Evolutionary conservation across 2,888 invertebrate genomes (phyloP).

Genomic region (Papilio protenor): DNA sequence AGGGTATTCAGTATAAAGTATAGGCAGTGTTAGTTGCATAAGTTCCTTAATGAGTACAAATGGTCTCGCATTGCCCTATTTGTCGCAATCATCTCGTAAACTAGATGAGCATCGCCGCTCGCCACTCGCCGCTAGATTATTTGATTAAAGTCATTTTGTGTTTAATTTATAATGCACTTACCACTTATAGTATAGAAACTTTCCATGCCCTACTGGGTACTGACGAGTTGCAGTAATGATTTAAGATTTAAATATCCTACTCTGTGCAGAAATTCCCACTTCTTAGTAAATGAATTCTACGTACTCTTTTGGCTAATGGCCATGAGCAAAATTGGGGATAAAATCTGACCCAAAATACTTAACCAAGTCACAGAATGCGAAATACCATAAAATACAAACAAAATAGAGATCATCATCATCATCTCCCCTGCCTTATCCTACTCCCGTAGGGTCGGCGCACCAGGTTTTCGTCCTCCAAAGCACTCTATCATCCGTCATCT

Average conservation of each 20-base stretch:
- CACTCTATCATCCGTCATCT: no score
- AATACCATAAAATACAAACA: not conserved
- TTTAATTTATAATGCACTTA: conserved; percentile 6
- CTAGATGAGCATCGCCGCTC: conserved; percentile 25
- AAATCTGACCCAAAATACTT: not conserved
- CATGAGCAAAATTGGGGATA: not conserved
- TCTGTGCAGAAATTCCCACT: no score
- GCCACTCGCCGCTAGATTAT: conserved; percentile 23
- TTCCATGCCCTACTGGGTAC: not conserved
- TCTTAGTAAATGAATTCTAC: no score
- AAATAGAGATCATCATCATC: no score
- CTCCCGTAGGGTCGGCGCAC: no score
- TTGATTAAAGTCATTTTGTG: conserved; percentile 33
- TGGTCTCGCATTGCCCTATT: conserved; percentile 38
- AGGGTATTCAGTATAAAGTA: conserved; percentile 1
- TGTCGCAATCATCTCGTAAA: conserved; percentile 42
- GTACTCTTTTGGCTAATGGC: no score
- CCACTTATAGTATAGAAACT: not conserved
- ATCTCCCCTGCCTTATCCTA: no score
- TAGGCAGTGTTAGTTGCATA: conserved; percentile 10
- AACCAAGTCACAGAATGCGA: not conserved
- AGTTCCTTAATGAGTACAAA: conserved; percentile 34
- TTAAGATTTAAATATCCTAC: not conserved
- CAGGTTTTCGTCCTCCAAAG: no score
- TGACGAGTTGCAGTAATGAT: not conserved